A percentile compares a stretch with the other conserved stretches of the same genome.
phyloP scores from a whole-genome alignment of 2,888 invertebrate genomes.

The Spialia ferax region DNA sequence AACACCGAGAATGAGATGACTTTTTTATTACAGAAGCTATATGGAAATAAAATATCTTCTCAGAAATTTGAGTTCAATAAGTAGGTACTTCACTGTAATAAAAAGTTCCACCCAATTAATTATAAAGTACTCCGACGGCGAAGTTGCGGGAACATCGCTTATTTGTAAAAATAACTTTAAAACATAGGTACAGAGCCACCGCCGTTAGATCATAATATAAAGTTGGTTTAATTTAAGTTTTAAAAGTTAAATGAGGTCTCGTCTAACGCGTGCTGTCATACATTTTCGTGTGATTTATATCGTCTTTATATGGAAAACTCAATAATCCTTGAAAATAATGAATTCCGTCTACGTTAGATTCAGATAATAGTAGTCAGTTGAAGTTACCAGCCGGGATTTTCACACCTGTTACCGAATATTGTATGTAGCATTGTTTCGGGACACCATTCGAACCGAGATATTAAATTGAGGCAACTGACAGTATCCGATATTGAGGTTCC shows the following conservation, averaged over 20 bases:
- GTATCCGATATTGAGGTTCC: no score
- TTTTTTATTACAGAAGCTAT: not conserved
- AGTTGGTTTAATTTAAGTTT: not conserved
- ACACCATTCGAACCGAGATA: not conserved
- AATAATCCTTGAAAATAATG: not conserved
- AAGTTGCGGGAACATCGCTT: not conserved
- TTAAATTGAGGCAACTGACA: not conserved
- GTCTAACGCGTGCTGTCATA: no score
- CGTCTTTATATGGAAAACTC: not conserved
- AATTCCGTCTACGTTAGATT: not conserved
- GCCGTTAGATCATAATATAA: not conserved
- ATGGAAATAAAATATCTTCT: not conserved
- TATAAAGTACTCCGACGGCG: not conserved
- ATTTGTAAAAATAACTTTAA: not conserved
- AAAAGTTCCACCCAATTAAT: not conserved
- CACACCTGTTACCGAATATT: not conserved
- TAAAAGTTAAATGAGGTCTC: not conserved
- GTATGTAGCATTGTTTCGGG: no score
- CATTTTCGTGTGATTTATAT: not conserved
- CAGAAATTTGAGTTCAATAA: not conserved
- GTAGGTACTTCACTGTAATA: not conserved
- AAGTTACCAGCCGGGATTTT: not conserved
- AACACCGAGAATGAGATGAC: no score
- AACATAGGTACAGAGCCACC: not conserved
- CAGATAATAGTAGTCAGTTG: not conserved